These are phyloP conservation scores for Leptopilina boulardi DNA, from an alignment of 1,140 invertebrate genomes.

Conservation along the genomic window DNA sequence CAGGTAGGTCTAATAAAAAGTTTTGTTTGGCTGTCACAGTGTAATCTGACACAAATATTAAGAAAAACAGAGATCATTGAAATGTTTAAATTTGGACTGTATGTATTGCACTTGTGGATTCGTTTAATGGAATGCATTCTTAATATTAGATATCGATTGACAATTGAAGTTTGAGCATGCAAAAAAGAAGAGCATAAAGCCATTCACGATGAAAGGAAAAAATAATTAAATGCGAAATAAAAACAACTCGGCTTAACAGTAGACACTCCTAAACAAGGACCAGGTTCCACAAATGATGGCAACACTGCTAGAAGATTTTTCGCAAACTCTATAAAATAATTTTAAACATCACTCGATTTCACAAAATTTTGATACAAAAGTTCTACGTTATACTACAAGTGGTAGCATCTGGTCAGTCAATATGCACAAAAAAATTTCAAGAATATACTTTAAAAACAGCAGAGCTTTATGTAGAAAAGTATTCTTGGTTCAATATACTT, in stretches of 20 bases:
- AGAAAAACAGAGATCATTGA: neutral
- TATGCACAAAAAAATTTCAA: constrained; percentile 27
- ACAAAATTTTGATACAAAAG: constrained; percentile 33
- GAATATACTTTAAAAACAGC: constrained; percentile 37
- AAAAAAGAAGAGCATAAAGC: neutral
- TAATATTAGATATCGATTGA: neutral
- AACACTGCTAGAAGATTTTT: constrained; percentile 38
- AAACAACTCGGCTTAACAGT: neutral
- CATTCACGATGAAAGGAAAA: neutral
- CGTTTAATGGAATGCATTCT: neutral
- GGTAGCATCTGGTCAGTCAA: constrained; percentile 36
- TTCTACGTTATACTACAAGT: constrained; percentile 39
- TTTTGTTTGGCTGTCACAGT: neutral
- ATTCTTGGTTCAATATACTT: constrained; percentile 56
- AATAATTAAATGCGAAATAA: constrained; percentile 20
- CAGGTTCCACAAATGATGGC: constrained; percentile 35
- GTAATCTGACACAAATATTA: neutral
- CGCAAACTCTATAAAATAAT: neutral
- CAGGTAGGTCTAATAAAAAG: no score
- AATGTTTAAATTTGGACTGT: neutral
- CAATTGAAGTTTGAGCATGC: neutral
- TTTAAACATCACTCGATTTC: constrained; percentile 30
- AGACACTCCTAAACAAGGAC: constrained; percentile 20
- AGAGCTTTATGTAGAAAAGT: constrained; percentile 34
- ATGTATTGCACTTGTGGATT: neutral